Percentiles rank a stretch among this genome's conserved stretches.
Evolutionary conservation across 1,140 invertebrate species (phyloP).

Genomic region (Limonius californicus): DNA sequence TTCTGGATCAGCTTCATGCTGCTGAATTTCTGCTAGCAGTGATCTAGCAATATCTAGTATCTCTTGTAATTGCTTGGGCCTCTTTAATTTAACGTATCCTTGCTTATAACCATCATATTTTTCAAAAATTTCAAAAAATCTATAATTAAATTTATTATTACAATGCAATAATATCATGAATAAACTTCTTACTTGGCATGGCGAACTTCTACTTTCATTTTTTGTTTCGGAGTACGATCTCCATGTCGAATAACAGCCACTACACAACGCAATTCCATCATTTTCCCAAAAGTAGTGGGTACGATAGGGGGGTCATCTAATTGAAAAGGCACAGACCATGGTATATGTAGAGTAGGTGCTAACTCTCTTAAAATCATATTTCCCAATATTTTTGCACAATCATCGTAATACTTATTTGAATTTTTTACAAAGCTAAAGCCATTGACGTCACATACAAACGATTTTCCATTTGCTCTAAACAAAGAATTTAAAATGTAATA

Average conservation of each 20-base stretch:
- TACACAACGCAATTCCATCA: constrained; percentile 99
- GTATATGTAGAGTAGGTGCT: constrained; percentile 92
- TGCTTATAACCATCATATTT: constrained; percentile 95
- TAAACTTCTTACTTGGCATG: constrained; percentile 79
- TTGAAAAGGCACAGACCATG: constrained; percentile 95
- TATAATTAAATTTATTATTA: constrained; percentile 43
- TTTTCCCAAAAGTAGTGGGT: constrained; percentile 98
- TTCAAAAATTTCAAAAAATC: constrained; percentile 98
- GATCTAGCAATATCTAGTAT: constrained; percentile 92
- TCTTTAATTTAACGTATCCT: constrained; percentile 96
- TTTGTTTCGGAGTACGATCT: constrained; percentile 98
- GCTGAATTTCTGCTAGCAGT: constrained; percentile 83
- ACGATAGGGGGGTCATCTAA: constrained; percentile 98
- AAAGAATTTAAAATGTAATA: too few relatives aligned
- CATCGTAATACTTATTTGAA: constrained; percentile 99
- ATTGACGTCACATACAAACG: constrained; percentile 99
- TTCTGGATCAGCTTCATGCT: constrained; percentile 78
- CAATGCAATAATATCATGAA: neutral
- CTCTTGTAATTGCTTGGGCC: constrained; percentile 96
- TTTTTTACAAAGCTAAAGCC: constrained; percentile 99
- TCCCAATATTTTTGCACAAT: constrained; percentile 96
- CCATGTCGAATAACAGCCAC: constrained; percentile 98
- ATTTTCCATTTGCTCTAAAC: constrained; percentile 91
- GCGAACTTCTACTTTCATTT: constrained; percentile 99
- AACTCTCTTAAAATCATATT: constrained; percentile 91